Percentiles rank a stretch among this genome's conserved stretches.
Evolutionary conservation across 2,113 vertebrate genomes (phyloP).

Genomic region (Melanerpes formicivorus): DNA sequence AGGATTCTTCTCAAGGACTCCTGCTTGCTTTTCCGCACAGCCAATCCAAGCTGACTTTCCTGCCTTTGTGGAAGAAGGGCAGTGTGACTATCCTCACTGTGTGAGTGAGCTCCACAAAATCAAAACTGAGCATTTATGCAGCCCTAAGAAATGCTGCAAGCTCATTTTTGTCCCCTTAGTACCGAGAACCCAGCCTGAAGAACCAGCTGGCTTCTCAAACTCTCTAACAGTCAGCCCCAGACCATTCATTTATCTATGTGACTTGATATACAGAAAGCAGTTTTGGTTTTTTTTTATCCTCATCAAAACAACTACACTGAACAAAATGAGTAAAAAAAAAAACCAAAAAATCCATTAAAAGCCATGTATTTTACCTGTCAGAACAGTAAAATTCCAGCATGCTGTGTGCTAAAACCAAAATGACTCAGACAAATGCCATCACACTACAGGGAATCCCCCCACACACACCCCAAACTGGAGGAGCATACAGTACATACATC

Average conservation of each 20-base stretch:
- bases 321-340: background rate
- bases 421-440: background rate
- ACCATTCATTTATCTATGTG: background rate
- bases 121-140: background rate
- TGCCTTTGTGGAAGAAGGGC: background rate
- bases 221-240: background rate
- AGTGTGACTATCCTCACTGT: background rate
- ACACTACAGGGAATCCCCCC: too few species aligned
- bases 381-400: background rate
- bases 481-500: constrained; percentile 8
- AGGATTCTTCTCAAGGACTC: background rate
- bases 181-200: background rate
- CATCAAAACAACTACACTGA: background rate
- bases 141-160: background rate
- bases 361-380: background rate
- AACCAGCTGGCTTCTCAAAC: background rate
- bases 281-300: background rate
- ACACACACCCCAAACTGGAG: background rate
- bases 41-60: fast-evolving
- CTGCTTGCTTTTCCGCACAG: background rate
- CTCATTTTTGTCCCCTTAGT: background rate
- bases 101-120: background rate
- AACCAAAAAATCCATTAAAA: background rate
- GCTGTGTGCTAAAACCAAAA: background rate
- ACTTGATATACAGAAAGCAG: background rate